A percentile compares a stretch with the other conserved stretches of the same genome.
These are phyloP conservation scores for Euproctis similis DNA, from an alignment of 2,888 invertebrate genomes.

Conservation along the genomic window DNA sequence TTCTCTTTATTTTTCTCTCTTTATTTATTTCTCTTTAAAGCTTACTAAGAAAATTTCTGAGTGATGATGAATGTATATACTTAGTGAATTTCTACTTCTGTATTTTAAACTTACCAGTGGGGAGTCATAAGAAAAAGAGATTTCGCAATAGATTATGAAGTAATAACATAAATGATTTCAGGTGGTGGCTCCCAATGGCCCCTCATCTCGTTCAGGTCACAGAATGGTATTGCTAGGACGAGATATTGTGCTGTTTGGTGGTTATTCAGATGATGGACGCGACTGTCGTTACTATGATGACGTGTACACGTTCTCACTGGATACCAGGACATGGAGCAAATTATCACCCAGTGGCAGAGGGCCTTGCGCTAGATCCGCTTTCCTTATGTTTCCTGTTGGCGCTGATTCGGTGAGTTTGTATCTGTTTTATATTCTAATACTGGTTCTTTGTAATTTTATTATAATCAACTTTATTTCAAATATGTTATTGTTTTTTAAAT, in stretches of 20 bases:
- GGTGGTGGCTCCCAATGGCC: slow-evolving; percentile 76
- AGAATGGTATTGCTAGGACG: slow-evolving; percentile 89
- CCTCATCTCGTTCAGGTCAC: slow-evolving; percentile 87
- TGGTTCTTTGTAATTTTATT: background rate
- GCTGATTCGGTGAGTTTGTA: slow-evolving; percentile 50
- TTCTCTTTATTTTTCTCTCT: too few species aligned
- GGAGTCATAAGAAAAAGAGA: too few species aligned
- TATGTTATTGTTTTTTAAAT: background rate
- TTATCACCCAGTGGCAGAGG: slow-evolving; percentile 79
- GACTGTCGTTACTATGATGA: slow-evolving; percentile 94
- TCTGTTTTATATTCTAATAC: too few species aligned
- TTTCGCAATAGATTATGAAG: too few species aligned
- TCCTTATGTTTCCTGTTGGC: slow-evolving; percentile 79
- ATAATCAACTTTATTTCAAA: background rate
- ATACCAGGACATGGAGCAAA: slow-evolving; percentile 85
- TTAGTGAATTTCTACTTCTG: too few species aligned
- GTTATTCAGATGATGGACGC: slow-evolving; percentile 91
- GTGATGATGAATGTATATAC: too few species aligned
- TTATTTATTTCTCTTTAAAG: too few species aligned
- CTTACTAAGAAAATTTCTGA: too few species aligned
- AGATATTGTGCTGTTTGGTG: slow-evolving; percentile 90
- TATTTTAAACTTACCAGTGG: too few species aligned
- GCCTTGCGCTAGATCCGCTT: slow-evolving; percentile 88
- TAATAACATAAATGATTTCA: too few species aligned
- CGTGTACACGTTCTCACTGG: slow-evolving; percentile 86